phyloP scores from a whole-genome alignment of 2,113 vertebrate genomes.

The Nymphicus hollandicus region DNA sequence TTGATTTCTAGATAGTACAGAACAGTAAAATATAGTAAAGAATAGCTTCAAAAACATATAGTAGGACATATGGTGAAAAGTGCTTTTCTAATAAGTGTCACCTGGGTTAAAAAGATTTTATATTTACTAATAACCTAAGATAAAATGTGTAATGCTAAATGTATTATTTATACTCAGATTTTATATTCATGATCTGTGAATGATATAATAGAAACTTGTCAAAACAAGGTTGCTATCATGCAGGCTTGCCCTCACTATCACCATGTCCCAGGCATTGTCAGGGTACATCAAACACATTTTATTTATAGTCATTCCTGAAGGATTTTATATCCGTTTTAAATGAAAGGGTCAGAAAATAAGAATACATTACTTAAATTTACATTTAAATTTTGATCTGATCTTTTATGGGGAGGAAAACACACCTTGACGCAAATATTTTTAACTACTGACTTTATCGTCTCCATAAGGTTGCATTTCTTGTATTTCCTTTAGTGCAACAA shows the following conservation, averaged over 20 bases:
- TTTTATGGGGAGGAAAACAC: not conserved
- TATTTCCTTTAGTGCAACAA: conserved; percentile 67
- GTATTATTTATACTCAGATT: not conserved
- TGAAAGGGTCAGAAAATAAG: not conserved
- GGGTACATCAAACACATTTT: not conserved
- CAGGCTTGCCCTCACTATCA: not conserved
- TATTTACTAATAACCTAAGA: not conserved
- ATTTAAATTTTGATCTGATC: not conserved
- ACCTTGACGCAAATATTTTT: not conserved
- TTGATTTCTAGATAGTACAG: not conserved
- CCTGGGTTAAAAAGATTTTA: not conserved
- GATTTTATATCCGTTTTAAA: not conserved
- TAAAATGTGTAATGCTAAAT: not conserved
- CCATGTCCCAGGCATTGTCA: not conserved
- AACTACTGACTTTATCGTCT: not conserved
- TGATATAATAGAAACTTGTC: not conserved
- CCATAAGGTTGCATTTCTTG: not conserved
- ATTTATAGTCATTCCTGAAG: not conserved
- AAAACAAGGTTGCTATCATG: not conserved
- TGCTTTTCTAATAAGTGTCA: not conserved
- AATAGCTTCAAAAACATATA: not conserved
- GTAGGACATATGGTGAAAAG: not conserved
- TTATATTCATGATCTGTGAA: not conserved
- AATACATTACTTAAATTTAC: not conserved
- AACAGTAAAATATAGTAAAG: not conserved